Conservation (phyloP, 2,888 invertebrate species). For the Nomada fabriciana region DNA sequence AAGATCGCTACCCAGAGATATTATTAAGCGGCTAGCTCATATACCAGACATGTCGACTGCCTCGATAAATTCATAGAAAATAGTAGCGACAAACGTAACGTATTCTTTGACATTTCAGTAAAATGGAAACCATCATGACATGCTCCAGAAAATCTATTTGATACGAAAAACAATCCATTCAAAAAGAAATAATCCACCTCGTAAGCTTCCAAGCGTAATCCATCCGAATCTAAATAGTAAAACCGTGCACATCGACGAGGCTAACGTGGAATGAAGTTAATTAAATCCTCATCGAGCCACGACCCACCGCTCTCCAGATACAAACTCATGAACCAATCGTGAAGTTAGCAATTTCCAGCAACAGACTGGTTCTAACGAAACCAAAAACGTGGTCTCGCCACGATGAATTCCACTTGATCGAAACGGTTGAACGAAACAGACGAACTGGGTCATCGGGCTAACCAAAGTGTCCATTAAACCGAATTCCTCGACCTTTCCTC, state of each 20-base stretch:
- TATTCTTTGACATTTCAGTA: too few species aligned
- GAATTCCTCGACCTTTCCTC: slow-evolving; percentile 39
- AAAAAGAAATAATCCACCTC: too few species aligned
- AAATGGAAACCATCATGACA: too few species aligned
- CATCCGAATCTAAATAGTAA: neutral
- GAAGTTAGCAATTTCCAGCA: neutral
- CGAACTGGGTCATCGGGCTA: slow-evolving; percentile 35
- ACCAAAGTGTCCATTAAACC: slow-evolving; percentile 44
- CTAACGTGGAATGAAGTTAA: neutral
- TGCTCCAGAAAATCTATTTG: too few species aligned
- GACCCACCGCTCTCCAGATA: neutral
- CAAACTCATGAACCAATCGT: neutral
- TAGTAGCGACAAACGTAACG: too few species aligned
- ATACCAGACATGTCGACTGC: neutral
- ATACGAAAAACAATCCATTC: too few species aligned
- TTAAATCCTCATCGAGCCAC: neutral
- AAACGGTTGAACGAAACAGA: neutral
- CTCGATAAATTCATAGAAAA: neutral
- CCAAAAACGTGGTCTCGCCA: neutral
- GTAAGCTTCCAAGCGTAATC: too few species aligned
- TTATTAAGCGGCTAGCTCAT: neutral
- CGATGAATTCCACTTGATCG: slow-evolving; percentile 8
- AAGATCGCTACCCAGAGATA: neutral
- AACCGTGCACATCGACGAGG: neutral
- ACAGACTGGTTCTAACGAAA: slow-evolving; percentile 6